phyloP scores from a whole-genome alignment of 2,888 invertebrate genomes.

The Cyrtodaria siliqua region DNA sequence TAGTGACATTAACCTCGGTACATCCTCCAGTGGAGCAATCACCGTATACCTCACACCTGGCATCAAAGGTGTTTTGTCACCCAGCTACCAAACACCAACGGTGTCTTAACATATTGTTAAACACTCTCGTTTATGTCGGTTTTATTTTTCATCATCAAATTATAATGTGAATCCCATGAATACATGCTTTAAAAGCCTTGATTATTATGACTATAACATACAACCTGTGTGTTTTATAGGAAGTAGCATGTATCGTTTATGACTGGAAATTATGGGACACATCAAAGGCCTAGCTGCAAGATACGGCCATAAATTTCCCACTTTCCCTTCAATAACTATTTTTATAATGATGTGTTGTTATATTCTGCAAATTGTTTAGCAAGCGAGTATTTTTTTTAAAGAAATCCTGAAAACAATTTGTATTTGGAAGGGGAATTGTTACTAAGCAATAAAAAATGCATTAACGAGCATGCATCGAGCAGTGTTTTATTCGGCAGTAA shows the following conservation, averaged over 20 bases:
- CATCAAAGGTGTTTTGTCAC: neutral
- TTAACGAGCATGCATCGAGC: too few relatives aligned
- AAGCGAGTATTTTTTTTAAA: too few relatives aligned
- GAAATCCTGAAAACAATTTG: too few relatives aligned
- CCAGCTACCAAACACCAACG: slow-evolving; percentile 33
- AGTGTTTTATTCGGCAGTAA: too few relatives aligned
- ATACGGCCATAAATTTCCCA: slow-evolving; percentile 9
- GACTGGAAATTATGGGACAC: slow-evolving; percentile 30
- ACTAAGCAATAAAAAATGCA: too few relatives aligned
- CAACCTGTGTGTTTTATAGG: slow-evolving; percentile 31
- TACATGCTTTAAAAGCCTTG: slow-evolving; percentile 30
- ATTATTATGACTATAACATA: slow-evolving; percentile 35
- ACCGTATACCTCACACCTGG: too few relatives aligned
- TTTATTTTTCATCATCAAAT: slow-evolving; percentile 58
- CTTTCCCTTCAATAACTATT: slow-evolving; percentile 3
- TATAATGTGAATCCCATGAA: slow-evolving; percentile 39
- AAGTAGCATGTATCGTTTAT: slow-evolving; percentile 47
- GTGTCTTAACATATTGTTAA: slow-evolving; percentile 43
- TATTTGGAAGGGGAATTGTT: too few relatives aligned
- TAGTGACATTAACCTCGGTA: too few relatives aligned
- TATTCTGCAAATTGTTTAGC: neutral
- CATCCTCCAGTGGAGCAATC: too few relatives aligned
- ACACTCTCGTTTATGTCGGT: slow-evolving; percentile 52
- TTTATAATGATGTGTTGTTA: slow-evolving; percentile 11
- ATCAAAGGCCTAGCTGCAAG: slow-evolving; percentile 26